Base-by-base conservation (phyloP, 2,888 invertebrate genomes). In the Cataglyphis cursor region DNA sequence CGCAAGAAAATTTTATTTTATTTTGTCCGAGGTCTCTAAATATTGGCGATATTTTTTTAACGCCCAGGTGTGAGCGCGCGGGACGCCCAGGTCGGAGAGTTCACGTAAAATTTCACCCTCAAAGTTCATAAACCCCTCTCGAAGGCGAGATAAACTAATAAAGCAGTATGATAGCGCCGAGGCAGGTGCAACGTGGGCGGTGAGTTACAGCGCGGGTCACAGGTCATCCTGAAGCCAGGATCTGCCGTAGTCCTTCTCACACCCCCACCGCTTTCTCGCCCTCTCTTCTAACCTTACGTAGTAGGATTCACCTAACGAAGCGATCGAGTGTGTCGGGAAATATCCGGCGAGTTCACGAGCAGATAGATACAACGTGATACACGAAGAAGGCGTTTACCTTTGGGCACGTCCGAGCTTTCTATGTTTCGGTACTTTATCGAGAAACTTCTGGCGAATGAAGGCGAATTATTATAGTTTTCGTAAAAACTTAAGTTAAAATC, bases 131-230 rank as follows among this genome's bases (percentile, higher is more conserved):
- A 90, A 91, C 86, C 90, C 89, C 87, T 90, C 89, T 85, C 86
- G 82, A 87, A 87, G 85, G 83, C 86, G 89, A 91, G 92, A 92
- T 93, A 93, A 93, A 92, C 93, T 93, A 93, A 94, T 93, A 93
- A 92, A 93, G 91, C 91, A 91, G 90, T 86, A 78, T 88, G 92
- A 92, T 91, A 91, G 88, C 86, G 85, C 89, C 82, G 89, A 91
- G 92, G 93, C 93, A 94, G 93, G 93, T 93, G 94, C 93, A 92
- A 93, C 94, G 93, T 93, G 92, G 93, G 93, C 93, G 93, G 92
- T 92, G 93, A 93, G 91, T 93, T 93, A 93, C 91, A 90, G 92
- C 90, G 82, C 62, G 86, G 92, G 92, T 93, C 93, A 91, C 66
- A 87, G 93, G 92, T 94, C 92, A 93, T 86, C 86, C 82, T 85